A percentile compares a stretch with the other conserved stretches of the same genome.
Evolutionary conservation across 1,140 invertebrate genomes (phyloP).

Genomic region (Lepidotrigona ventralis): DNA sequence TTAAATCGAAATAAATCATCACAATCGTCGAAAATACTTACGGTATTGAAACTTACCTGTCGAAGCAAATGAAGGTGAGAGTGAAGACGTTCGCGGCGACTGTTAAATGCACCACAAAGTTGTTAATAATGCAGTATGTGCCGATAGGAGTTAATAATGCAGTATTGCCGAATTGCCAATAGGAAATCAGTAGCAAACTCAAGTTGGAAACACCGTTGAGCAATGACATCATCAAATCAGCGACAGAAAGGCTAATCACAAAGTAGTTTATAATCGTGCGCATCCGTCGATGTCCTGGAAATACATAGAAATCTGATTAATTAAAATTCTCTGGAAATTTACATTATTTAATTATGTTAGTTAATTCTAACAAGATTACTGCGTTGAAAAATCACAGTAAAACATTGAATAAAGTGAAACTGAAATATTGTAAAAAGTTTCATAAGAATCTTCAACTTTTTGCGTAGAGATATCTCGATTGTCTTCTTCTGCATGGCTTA

Average conservation of each 20-base stretch:
- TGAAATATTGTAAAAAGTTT: background rate
- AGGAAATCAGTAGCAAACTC: constrained; percentile 89
- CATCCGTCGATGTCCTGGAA: constrained; percentile 89
- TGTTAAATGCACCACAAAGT: constrained; percentile 93
- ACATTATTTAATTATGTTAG: background rate
- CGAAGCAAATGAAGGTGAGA: constrained; percentile 90
- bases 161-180: constrained; percentile 98
- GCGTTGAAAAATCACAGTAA: background rate
- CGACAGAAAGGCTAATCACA: constrained; percentile 92
- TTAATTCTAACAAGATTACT: background rate
- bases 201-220: constrained; percentile 96
- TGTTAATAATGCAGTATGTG: constrained; percentile 94
- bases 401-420: background rate
- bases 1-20: too few species aligned
- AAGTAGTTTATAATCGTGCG: constrained; percentile 96
- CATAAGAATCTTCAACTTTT: too few species aligned
- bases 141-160: constrained; percentile 91
- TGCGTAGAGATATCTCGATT: background rate
- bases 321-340: background rate
- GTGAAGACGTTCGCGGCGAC: constrained; percentile 95
- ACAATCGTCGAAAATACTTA: background rate
- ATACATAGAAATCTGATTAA: constrained; percentile 39
- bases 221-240: constrained; percentile 94
- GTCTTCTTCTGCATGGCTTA: too few species aligned
- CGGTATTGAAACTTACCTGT: constrained; percentile 83